A percentile compares a stretch with the other conserved stretches of the same genome.
Evolutionary conservation across 1,140 invertebrate genomes (phyloP).

Genomic region (Andrena cerasifolii): DNA sequence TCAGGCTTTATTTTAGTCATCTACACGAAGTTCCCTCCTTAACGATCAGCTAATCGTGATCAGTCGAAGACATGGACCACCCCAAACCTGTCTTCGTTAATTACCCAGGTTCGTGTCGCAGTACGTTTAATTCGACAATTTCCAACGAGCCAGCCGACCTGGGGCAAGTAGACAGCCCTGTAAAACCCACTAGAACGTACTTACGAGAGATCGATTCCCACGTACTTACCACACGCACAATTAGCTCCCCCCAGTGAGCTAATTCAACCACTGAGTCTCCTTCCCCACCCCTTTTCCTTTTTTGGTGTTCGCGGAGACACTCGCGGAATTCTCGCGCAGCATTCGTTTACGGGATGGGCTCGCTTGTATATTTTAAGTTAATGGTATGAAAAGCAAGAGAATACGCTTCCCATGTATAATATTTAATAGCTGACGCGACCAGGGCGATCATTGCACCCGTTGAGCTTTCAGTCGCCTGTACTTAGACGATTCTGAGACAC

Average conservation of each 20-base stretch:
- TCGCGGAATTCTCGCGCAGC: not conserved
- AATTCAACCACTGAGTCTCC: too few relatives aligned
- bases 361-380: not conserved
- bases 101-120: too few relatives aligned
- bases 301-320: too few relatives aligned
- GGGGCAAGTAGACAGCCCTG: not conserved
- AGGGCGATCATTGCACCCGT: slow-evolving; percentile 31
- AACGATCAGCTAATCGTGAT: too few relatives aligned
- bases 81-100: too few relatives aligned
- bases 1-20: too few relatives aligned
- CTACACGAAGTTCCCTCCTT: too few relatives aligned
- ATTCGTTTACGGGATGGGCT: not conserved
- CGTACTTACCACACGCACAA: slow-evolving; percentile 49
- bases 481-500: slow-evolving; percentile 23
- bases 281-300: too few relatives aligned
- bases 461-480: slow-evolving; percentile 38
- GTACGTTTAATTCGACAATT: slow-evolving; percentile 41
- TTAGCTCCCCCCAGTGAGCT: slow-evolving; percentile 39
- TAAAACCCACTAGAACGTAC: slow-evolving; percentile 6
- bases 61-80: too few relatives aligned
- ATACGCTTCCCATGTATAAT: slow-evolving; percentile 33
- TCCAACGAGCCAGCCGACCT: slow-evolving; percentile 6
- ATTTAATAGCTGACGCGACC: slow-evolving; percentile 27
- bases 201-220: slow-evolving; percentile 17
- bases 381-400: slow-evolving; percentile 5